Evolutionary conservation across 2,113 vertebrate genomes (phyloP), one percentile per base, ranked within the genome.

Genomic region (Rousettus leschenaultii): DNA sequence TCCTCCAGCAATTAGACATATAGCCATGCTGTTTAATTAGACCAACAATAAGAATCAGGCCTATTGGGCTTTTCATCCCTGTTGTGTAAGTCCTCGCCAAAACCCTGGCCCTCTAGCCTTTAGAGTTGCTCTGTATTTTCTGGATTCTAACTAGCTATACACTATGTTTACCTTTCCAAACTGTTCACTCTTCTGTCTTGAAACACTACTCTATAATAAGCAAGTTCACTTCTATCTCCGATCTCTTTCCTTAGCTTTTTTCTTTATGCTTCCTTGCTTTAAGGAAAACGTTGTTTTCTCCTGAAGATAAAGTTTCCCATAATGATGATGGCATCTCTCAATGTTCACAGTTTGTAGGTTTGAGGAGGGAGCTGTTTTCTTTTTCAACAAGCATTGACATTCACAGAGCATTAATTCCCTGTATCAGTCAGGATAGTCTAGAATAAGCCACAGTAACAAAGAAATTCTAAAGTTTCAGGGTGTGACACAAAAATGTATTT

Each of bases 261-360:
- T 14, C 2, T 86, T 68, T 61, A 16, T 51, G 74, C 3, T 83
- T 79, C 18, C 22, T 91, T 80, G 16, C 45, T 77, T 92, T 65
- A 48, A 71, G 4, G 7, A 82, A 97, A 79, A 78, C 13, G 90
- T 43, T 55, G 21, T 9, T 77, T 82, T 91, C 57, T 78, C 45
- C 38, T 85, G 40, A 75, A 89, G 22, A 87, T 71, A 53, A 2
- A 10, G 15, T 53, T 92, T 79, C 16, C 43, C 18, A 45, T 84
- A 48, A 74, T 35, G 21, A 38, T 74, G 71, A 7, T 65, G 3
- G 66, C 53, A 71, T 84, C 28, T 71, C 26, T 78, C 1, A 57
- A 82, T 73, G 12, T 24, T 55, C 1, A 30, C 24, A 1, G 21
- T 24, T 61, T 74, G 2, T 4, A 75, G 30, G 5, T 53, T 61